Conservation (phyloP, 2,797 vertebrate species). For the Tenualosa ilisha region DNA sequence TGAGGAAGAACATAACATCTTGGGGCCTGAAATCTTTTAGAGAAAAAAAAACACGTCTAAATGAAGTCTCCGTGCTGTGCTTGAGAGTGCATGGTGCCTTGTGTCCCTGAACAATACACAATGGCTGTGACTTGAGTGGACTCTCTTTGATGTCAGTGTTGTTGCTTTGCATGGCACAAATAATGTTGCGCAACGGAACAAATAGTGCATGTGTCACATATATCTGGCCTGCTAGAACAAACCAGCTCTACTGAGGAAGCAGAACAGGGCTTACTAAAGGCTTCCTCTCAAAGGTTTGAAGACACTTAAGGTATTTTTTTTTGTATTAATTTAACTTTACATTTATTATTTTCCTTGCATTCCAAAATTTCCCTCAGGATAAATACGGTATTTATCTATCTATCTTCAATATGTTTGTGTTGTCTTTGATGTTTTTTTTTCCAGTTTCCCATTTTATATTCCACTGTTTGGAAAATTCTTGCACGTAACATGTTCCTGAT, state of each 20-base stretch:
- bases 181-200: neutral
- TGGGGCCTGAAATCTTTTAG: slow-evolving; percentile 50
- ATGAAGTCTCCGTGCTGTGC: neutral
- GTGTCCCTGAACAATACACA: slow-evolving; percentile 1
- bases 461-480: neutral
- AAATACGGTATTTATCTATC: too few species aligned
- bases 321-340: too few species aligned
- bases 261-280: neutral
- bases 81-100: neutral
- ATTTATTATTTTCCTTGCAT: too few species aligned
- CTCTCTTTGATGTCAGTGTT: neutral
- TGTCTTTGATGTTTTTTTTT: too few species aligned
- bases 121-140: neutral
- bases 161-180: neutral
- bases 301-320: too few species aligned
- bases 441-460: neutral
- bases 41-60: neutral
- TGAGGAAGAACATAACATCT: slow-evolving; percentile 52
- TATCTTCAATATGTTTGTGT: too few species aligned
- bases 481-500: neutral
- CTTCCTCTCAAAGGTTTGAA: too few species aligned
- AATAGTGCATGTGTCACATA: neutral
- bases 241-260: neutral
- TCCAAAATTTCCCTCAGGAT: too few species aligned
- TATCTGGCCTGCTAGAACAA: neutral